Evolutionary conservation across 2,888 invertebrate genomes (phyloP).

Genomic region (Silvanus unidentatus): DNA sequence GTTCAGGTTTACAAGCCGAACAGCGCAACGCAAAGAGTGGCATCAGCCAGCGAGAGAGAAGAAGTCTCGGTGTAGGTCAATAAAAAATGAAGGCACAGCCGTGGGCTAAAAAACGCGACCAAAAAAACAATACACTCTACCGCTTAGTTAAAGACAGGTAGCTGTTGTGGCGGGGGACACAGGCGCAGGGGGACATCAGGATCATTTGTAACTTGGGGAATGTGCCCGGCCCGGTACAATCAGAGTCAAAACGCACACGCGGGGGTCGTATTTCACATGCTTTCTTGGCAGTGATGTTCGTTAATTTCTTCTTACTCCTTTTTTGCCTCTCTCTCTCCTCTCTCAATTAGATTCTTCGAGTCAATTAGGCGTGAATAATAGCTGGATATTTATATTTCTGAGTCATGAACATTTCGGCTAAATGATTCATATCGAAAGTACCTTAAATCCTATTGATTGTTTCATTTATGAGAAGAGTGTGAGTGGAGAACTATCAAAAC

Average conservation of each 20-base stretch:
- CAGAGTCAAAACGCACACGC: slow-evolving; percentile 36
- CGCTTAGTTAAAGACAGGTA: slow-evolving; percentile 46
- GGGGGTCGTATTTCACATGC: slow-evolving; percentile 29
- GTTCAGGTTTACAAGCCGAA: no score
- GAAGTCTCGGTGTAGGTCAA: slow-evolving; percentile 29
- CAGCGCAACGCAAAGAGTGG: no score
- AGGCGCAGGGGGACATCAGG: slow-evolving; percentile 40
- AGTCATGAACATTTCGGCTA: no score
- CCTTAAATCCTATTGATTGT: no score
- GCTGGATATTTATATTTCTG: no score
- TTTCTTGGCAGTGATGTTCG: background rate
- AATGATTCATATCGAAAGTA: no score
- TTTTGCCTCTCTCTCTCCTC: no score
- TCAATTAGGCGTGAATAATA: no score
- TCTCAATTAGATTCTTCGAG: no score
- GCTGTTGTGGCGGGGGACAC: slow-evolving; percentile 34
- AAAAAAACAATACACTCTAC: slow-evolving; percentile 44
- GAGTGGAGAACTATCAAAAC: no score
- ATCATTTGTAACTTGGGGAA: slow-evolving; percentile 50
- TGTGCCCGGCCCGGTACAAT: slow-evolving; percentile 47
- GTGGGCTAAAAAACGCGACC: slow-evolving; percentile 37
- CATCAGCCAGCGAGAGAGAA: no score
- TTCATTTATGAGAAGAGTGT: no score
- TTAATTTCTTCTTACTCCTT: background rate
- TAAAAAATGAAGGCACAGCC: slow-evolving; percentile 40